Conservation (phyloP, 2,797 vertebrate genomes). For the Channa striata region DNA sequence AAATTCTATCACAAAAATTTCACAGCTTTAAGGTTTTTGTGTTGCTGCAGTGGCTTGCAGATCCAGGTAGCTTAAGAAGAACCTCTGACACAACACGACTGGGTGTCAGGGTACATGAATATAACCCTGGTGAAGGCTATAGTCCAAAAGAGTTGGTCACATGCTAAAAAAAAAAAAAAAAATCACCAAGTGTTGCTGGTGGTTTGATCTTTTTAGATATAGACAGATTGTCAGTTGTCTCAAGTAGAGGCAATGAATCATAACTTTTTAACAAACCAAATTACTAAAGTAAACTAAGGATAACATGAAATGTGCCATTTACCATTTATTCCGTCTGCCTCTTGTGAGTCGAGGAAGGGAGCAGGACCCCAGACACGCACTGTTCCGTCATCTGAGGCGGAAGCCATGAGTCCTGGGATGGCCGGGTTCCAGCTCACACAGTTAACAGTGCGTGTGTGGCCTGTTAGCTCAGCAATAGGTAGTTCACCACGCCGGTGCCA, state of each 20-base stretch:
- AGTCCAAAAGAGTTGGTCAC: too few species aligned
- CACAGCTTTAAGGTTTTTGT: neutral
- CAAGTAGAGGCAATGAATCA: too few species aligned
- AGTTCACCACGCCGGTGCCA: slow-evolving; percentile 98
- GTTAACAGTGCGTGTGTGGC: slow-evolving; percentile 98
- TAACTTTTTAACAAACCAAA: too few species aligned
- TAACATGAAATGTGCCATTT: slow-evolving; percentile 20
- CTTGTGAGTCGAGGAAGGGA: slow-evolving; percentile 93
- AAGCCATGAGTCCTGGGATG: slow-evolving; percentile 97
- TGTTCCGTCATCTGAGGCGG: slow-evolving; percentile 97
- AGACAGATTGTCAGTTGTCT: too few species aligned
- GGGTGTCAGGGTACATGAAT: too few species aligned
- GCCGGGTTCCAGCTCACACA: slow-evolving; percentile 99
- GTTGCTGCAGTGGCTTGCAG: neutral
- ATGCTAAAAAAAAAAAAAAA: too few species aligned
- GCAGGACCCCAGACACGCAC: slow-evolving; percentile 99
- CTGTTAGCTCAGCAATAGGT: slow-evolving; percentile 97
- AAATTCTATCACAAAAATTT: neutral
- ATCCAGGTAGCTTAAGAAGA: neutral
- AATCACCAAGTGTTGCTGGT: too few species aligned
- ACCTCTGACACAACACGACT: too few species aligned
- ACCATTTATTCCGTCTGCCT: slow-evolving; percentile 91
- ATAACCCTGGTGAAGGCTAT: too few species aligned
- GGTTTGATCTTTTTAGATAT: too few species aligned
- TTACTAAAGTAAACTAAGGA: too few species aligned